Evolutionary conservation across 2,113 vertebrate species (phyloP).

Genomic region (Monarcha castaneiventris): DNA sequence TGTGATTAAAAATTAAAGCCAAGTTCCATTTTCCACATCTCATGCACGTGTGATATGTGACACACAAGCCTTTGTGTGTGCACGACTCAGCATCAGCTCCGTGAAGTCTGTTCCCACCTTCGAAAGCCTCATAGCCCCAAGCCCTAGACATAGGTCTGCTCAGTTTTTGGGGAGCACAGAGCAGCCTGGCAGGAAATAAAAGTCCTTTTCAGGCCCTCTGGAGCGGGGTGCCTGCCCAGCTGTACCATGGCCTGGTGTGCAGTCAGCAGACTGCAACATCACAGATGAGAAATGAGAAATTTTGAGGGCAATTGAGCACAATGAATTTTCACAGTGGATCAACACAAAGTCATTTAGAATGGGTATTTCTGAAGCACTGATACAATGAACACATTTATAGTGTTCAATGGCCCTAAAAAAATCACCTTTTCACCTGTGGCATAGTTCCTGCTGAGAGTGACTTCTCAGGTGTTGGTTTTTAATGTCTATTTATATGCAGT

Average conservation of each 20-base stretch:
- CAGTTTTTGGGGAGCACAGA: background rate
- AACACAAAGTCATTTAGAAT: conserved; percentile 52
- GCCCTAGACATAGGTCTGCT: background rate
- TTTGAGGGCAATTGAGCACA: conserved; percentile 62
- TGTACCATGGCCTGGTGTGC: background rate
- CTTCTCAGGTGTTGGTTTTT: background rate
- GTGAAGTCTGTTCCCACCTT: background rate
- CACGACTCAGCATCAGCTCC: background rate
- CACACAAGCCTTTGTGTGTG: background rate
- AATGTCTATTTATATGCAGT: background rate
- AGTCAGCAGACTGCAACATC: background rate
- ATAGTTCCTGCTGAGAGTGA: background rate
- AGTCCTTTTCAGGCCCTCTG: background rate
- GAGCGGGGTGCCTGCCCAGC: background rate
- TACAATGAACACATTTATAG: conserved; percentile 58
- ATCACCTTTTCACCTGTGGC: conserved; percentile 43
- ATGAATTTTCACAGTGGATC: conserved; percentile 53
- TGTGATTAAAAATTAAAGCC: conserved; percentile 31
- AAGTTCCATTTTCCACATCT: background rate
- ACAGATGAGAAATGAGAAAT: conserved; percentile 57
- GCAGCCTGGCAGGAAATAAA: background rate
- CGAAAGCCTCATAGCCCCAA: background rate
- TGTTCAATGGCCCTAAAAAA: conserved; percentile 48
- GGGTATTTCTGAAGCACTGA: conserved; percentile 51
- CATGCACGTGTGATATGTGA: accelerated